phyloP scores from a whole-genome alignment of 2,113 vertebrate species.

The Oncorhynchus keta region DNA sequence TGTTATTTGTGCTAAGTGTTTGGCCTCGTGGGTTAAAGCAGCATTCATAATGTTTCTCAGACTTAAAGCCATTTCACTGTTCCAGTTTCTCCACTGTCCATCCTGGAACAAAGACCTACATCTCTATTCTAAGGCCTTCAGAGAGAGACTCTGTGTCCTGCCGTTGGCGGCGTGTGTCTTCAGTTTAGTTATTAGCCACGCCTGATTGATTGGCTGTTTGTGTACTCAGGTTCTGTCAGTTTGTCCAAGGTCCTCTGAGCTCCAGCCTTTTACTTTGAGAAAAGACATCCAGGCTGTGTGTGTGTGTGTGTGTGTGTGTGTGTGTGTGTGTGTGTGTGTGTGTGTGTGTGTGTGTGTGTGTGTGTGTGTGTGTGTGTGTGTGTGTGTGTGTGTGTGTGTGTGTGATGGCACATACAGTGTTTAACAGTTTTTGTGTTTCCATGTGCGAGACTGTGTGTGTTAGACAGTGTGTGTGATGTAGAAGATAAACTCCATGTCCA shows the following conservation, averaged over 20 bases:
- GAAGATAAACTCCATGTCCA: conserved; percentile 91
- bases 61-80: conserved; percentile 8
- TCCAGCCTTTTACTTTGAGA: background rate
- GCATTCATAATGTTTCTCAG: conserved; percentile 49
- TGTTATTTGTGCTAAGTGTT: conserved; percentile 51
- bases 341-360: background rate
- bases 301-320: background rate
- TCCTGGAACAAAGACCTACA: background rate
- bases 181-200: background rate
- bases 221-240: background rate
- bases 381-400: background rate
- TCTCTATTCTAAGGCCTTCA: background rate
- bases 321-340: background rate
- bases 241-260: background rate
- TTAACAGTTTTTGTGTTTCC: no score
- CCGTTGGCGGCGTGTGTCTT: background rate
- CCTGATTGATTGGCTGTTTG: background rate
- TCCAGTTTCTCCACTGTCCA: background rate
- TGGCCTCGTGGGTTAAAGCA: conserved; percentile 58
- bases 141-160: background rate
- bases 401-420: background rate
- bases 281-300: background rate
- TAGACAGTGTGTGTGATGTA: conserved; percentile 84
- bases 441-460: background rate
- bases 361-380: background rate